Conservation (phyloP, 2,888 invertebrate species). For the Agrenia bidenticulata region DNA sequence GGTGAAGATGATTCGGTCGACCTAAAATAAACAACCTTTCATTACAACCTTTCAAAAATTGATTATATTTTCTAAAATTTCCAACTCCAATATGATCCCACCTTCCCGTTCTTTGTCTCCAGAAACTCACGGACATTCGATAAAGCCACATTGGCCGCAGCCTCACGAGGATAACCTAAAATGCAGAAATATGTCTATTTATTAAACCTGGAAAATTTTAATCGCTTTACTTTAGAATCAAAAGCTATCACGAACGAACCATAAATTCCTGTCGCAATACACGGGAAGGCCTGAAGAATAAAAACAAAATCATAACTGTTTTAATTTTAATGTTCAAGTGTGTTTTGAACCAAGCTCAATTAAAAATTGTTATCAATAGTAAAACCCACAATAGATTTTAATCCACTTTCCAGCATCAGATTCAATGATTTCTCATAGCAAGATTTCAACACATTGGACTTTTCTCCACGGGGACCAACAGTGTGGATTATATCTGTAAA, state of each 20-base stretch:
- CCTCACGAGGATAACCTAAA: constrained; percentile 74
- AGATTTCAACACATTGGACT: constrained; percentile 64
- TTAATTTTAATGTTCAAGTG: background rate
- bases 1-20: constrained; percentile 78
- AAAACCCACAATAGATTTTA: constrained; percentile 65
- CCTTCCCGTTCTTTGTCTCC: constrained; percentile 37
- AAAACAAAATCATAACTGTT: background rate
- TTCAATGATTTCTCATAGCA: constrained; percentile 72
- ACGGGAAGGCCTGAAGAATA: constrained; percentile 70
- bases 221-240: too few relatives aligned
- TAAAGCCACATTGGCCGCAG: constrained; percentile 75
- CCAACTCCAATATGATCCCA: too few relatives aligned
- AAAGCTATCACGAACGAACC: constrained; percentile 57
- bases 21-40: constrained; percentile 55
- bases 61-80: too few relatives aligned
- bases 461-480: constrained; percentile 79
- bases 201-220: background rate
- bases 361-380: too few relatives aligned
- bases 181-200: too few relatives aligned
- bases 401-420: constrained; percentile 61
- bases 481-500: constrained; percentile 80
- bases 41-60: background rate
- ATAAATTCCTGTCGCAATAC: constrained; percentile 89
- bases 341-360: constrained; percentile 9
- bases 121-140: constrained; percentile 68